Percentiles rank a stretch among this genome's conserved stretches.
phyloP scores from a whole-genome alignment of 2,888 invertebrate genomes.

The Allygus modestus region DNA sequence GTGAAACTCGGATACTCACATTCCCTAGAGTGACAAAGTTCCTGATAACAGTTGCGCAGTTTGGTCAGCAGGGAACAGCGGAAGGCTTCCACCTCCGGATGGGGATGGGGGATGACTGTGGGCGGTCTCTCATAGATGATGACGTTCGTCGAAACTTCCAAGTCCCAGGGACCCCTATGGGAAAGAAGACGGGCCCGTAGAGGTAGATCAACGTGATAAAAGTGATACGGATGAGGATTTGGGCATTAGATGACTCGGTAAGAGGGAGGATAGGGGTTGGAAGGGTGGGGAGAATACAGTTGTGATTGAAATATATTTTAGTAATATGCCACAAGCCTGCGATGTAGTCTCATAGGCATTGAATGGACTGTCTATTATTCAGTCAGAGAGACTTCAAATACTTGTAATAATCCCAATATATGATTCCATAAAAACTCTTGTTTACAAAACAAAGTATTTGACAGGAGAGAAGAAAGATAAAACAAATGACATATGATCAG shows the following conservation, averaged over 20 bases:
- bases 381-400: too few relatives aligned
- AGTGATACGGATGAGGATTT: background rate
- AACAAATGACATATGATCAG: too few relatives aligned
- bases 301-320: background rate
- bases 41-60: slow-evolving; percentile 94
- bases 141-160: slow-evolving; percentile 95
- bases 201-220: background rate
- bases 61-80: slow-evolving; percentile 90
- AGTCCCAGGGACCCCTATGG: slow-evolving; percentile 92
- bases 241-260: background rate
- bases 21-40: slow-evolving; percentile 94
- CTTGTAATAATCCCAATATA: too few relatives aligned
- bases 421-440: too few relatives aligned
- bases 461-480: too few relatives aligned
- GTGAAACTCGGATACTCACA: too few relatives aligned
- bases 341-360: too few relatives aligned
- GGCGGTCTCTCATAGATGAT: slow-evolving; percentile 93
- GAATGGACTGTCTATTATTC: too few relatives aligned
- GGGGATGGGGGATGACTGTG: slow-evolving; percentile 91
- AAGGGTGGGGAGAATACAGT: background rate
- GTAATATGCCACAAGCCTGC: too few relatives aligned
- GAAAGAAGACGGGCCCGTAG: background rate
- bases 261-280: background rate
- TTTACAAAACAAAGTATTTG: too few relatives aligned
- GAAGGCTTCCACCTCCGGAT: slow-evolving; percentile 95